Evolutionary conservation across 1,140 invertebrate species (phyloP).

Genomic region (Ceratosolen fusciceps): DNA sequence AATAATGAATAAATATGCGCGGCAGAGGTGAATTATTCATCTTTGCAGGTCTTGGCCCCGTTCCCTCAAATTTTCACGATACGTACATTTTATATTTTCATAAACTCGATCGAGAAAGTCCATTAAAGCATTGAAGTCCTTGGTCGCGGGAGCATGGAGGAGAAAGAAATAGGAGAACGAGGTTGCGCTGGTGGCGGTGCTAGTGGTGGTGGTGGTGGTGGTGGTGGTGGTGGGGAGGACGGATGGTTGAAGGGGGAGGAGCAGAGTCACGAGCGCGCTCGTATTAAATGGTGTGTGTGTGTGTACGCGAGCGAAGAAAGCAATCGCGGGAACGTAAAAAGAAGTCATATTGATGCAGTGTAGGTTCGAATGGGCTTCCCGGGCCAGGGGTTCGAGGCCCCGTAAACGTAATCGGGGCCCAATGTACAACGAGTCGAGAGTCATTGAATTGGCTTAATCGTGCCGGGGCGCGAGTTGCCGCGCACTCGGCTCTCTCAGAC

Average conservation of each 20-base stretch:
- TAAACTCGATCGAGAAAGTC: background rate
- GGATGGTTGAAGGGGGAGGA: background rate
- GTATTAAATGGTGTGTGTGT: conserved; percentile 10
- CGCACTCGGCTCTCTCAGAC: conserved; percentile 37
- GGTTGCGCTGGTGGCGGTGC: too few species aligned
- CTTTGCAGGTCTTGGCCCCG: background rate
- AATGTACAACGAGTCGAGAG: conserved; percentile 4
- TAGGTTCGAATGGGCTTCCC: too few species aligned
- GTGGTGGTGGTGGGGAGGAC: too few species aligned
- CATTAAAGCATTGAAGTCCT: background rate
- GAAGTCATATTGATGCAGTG: background rate
- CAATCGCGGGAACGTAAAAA: background rate
- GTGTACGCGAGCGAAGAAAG: background rate
- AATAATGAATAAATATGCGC: conserved; percentile 4
- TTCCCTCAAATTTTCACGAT: background rate
- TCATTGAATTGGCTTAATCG: conserved; percentile 45
- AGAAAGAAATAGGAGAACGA: background rate
- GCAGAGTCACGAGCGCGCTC: background rate
- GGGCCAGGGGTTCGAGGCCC: background rate
- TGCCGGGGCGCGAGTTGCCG: conserved; percentile 12
- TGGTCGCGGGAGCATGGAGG: background rate
- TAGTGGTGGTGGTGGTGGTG: too few species aligned
- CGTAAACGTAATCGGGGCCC: conserved; percentile 6
- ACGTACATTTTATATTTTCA: conserved; percentile 1
- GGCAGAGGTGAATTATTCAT: background rate